Evolutionary conservation across 1,140 invertebrate genomes (phyloP), one percentile per base, ranked within the genome.

Genomic region (Eufriesea mexicana): DNA sequence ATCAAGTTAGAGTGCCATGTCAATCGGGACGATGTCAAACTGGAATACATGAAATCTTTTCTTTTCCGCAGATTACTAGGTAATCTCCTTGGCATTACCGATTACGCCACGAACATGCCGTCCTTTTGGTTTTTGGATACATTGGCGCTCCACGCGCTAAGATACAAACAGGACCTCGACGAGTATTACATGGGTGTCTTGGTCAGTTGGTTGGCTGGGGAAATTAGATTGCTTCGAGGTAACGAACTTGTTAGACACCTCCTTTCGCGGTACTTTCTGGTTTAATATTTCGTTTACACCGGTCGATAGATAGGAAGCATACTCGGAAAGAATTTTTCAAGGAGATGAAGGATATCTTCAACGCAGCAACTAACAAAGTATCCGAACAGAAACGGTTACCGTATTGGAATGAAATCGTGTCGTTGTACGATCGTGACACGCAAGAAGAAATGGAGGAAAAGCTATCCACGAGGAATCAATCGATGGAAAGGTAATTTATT

Each of bases 111-210:
- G 20, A 92, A 92, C 45, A 88, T 91, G 68, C 82, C 88, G 49
- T 84, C 91, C 25, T 90, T 89, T 72, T 93, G 92, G 91, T 89
- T 93, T 57, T 55, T 93, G 64, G 90, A 91, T 45, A 89, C 75
- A 5, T 18, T 93, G 47, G 72, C 87, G 0, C 61, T 89, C 12
- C 85, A 92, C 62, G 47, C 89, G 71, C 5, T 91, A 42, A 61
- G 76, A 47, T 80, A 78, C 55, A 78, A 79, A 12, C 45, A 72
- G 59, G 45, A 74, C 28, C 83, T 92, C 54, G 82, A 90, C n/a
- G 80, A 83, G 75, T 23, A 83, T 79, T 72, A 87, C 35, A 73
- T 59, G 23, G 76, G 84, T 76, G 64, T 90, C 14, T 85, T 92
- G 66, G 71, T 93, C 72, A 90, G 86, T 62, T 93, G 92, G 91